phyloP scores from a whole-genome alignment of 2,888 invertebrate species.

The Neoscelio sp. region DNA sequence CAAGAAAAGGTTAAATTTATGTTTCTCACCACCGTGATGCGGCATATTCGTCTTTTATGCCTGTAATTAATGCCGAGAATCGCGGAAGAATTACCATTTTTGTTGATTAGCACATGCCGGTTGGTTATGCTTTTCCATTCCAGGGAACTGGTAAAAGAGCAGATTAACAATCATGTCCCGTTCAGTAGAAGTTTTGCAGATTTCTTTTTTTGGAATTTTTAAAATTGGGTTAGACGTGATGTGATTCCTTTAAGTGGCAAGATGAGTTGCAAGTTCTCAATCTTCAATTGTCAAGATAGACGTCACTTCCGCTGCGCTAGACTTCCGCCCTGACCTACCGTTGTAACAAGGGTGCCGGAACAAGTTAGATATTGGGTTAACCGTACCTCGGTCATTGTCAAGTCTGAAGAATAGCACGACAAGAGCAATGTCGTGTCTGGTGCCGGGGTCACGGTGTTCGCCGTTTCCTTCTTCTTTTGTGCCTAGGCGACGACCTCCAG shows the following conservation, averaged over 20 bases:
- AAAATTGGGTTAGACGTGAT: no score
- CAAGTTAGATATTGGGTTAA: slow-evolving; percentile 41
- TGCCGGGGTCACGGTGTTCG: slow-evolving; percentile 72
- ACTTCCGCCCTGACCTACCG: slow-evolving; percentile 43
- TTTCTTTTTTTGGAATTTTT: no score
- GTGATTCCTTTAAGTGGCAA: no score
- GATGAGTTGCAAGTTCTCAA: no score
- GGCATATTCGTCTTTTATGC: slow-evolving; percentile 9
- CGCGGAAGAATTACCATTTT: no score
- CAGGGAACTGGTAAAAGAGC: no score
- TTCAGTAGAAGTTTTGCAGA: no score
- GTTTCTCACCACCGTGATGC: slow-evolving; percentile 34
- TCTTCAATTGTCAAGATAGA: no score
- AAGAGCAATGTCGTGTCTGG: slow-evolving; percentile 72
- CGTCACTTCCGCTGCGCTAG: background rate
- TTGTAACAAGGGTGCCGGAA: slow-evolving; percentile 45
- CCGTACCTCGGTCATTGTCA: slow-evolving; percentile 52
- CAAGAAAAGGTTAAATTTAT: slow-evolving; percentile 55
- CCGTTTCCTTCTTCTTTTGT: slow-evolving; percentile 58
- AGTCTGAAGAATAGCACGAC: slow-evolving; percentile 67
- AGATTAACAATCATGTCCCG: no score
- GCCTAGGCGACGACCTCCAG: slow-evolving; percentile 57
- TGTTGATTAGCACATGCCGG: no score
- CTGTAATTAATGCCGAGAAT: background rate
- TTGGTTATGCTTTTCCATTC: no score